Conservation (phyloP, 2,888 invertebrate species). For the Nycteola revayana region DNA sequence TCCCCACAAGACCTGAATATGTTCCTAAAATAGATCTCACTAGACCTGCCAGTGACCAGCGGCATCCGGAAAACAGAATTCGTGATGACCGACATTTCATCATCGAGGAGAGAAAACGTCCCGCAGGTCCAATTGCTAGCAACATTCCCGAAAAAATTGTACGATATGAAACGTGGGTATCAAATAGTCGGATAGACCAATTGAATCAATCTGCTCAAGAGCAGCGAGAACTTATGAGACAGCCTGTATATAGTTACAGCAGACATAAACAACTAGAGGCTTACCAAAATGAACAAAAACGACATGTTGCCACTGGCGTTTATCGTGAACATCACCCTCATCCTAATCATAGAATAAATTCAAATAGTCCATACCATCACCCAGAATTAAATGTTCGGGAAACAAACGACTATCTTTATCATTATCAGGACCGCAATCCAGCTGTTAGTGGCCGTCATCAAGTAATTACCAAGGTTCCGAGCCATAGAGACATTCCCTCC, state of each 20-base stretch:
- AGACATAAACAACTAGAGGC: constrained; percentile 71
- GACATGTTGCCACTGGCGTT: constrained; percentile 41
- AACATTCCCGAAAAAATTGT: constrained; percentile 78
- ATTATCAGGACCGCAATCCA: constrained; percentile 59
- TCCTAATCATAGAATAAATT: constrained; percentile 53
- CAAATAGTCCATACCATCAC: constrained; percentile 48
- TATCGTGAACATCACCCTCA: constrained; percentile 60
- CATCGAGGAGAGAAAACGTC: constrained; percentile 72
- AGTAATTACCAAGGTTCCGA: constrained; percentile 67
- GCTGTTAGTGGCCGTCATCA: constrained; percentile 57
- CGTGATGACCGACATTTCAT: constrained; percentile 67
- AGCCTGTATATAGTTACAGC: constrained; percentile 70
- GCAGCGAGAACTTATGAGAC: constrained; percentile 68
- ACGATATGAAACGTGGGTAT: constrained; percentile 71
- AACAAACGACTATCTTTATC: constrained; percentile 55
- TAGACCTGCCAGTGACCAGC: constrained; percentile 55
- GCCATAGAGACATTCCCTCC: constrained; percentile 58
- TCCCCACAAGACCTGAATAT: constrained; percentile 54
- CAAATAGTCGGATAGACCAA: constrained; percentile 70
- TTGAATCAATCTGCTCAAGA: constrained; percentile 61
- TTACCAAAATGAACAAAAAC: constrained; percentile 68
- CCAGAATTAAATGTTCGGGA: constrained; percentile 53
- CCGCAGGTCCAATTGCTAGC: constrained; percentile 61
- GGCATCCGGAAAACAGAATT: constrained; percentile 55
- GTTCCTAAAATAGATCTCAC: constrained; percentile 76